A percentile compares a stretch with the other conserved stretches of the same genome.
Conservation (phyloP, 1,140 invertebrate species). For the Macrobrachium rosenbergii region DNA sequence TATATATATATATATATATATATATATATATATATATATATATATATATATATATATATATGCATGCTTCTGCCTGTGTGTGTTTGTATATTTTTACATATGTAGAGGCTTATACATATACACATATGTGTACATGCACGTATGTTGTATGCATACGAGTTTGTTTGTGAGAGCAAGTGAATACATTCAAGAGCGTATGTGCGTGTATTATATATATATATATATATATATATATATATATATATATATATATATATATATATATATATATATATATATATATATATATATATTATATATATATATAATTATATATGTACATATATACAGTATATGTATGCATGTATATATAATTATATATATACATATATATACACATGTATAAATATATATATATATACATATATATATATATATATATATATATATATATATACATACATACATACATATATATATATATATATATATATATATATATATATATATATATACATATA, state of each 20-base stretch:
- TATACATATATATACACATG: constrained; percentile 10
- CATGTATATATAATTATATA: neutral
- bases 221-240: constrained; percentile 23
- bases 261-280: constrained; percentile 38
- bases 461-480: constrained; percentile 33
- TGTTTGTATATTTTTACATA: neutral
- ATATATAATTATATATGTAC: neutral
- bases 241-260: constrained; percentile 5
- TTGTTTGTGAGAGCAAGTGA: neutral
- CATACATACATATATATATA: constrained; percentile 10
- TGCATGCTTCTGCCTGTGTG: neutral
- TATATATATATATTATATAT: constrained; percentile 3
- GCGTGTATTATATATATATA: neutral
- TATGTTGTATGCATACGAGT: constrained; percentile 1
- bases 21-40: constrained; percentile 1
- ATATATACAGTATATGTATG: constrained; percentile 2
- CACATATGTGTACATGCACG: neutral
- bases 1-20: neutral
- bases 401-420: constrained; percentile 37
- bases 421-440: constrained; percentile 28
- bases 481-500: constrained; percentile 29
- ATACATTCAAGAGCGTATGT: neutral
- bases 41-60: constrained; percentile 13
- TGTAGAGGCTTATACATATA: neutral
- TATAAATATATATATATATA: constrained; percentile 26